phyloP scores from a whole-genome alignment of 1,140 invertebrate genomes.

The Ceratosolen fusciceps region DNA sequence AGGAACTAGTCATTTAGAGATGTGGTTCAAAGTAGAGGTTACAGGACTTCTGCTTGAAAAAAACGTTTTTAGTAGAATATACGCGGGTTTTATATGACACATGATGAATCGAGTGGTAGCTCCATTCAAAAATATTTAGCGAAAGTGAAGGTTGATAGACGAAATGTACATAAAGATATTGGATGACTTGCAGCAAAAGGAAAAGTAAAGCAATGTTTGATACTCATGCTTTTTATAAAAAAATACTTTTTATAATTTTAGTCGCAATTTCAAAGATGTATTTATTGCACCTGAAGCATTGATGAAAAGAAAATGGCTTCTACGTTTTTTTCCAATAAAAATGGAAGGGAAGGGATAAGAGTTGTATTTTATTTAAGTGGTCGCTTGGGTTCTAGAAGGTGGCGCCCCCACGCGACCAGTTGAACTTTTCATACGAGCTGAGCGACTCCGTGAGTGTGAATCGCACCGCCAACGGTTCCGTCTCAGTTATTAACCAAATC shows the following conservation, averaged over 20 bases:
- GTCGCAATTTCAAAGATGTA: neutral
- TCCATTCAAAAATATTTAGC: conserved; percentile 21
- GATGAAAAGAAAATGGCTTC: neutral
- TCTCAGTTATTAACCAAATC: too few species aligned
- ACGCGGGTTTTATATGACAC: conserved; percentile 24
- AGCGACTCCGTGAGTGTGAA: too few species aligned
- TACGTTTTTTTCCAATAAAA: neutral
- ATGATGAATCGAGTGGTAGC: conserved; percentile 37
- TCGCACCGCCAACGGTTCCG: too few species aligned
- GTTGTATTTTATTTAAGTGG: too few species aligned
- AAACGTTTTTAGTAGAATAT: conserved; percentile 5
- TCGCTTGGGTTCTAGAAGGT: conserved; percentile 5
- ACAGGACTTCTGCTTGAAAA: neutral
- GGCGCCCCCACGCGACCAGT: conserved; percentile 33
- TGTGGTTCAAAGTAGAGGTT: too few species aligned
- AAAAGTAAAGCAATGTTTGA: neutral
- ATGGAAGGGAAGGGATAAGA: too few species aligned
- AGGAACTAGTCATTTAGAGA: conserved; percentile 8
- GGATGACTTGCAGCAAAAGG: conserved; percentile 9
- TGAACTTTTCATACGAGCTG: too few species aligned
- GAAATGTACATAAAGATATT: conserved; percentile 23
- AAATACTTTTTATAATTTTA: neutral
- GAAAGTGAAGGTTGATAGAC: conserved; percentile 35
- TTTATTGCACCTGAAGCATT: too few species aligned
- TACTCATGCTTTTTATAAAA: neutral